Evolutionary conservation across 2,888 invertebrate genomes (phyloP).

Genomic region (Mesorhabditis belari): DNA sequence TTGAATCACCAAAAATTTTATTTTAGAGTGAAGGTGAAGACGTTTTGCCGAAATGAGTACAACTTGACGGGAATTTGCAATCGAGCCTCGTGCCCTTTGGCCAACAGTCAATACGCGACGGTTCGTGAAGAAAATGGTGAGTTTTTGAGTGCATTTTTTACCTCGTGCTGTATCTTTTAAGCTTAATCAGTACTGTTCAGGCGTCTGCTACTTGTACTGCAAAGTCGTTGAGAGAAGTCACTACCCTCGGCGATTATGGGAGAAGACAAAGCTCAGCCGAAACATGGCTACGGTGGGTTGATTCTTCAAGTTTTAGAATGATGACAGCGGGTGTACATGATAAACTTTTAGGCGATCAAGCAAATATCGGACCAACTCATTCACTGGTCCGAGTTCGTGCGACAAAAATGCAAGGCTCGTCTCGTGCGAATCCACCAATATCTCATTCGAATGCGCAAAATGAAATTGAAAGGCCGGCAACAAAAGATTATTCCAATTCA

Average conservation of each 20-base stretch:
- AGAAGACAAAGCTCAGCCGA: constrained; percentile 72
- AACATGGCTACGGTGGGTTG: constrained; percentile 75
- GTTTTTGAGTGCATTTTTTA: too few relatives aligned
- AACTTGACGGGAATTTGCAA: constrained; percentile 93
- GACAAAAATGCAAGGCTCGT: constrained; percentile 93
- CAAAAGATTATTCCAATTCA: constrained; percentile 43
- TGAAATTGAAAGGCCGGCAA: constrained; percentile 80
- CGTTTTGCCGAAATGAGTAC: constrained; percentile 94
- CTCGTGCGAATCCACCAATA: constrained; percentile 94
- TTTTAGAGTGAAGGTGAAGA: constrained; percentile 79
- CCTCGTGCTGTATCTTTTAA: constrained; percentile 79
- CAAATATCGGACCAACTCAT: constrained; percentile 92
- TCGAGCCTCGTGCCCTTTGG: constrained; percentile 83
- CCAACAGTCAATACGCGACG: constrained; percentile 98
- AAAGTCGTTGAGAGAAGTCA: constrained; percentile 59
- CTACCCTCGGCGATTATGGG: constrained; percentile 87
- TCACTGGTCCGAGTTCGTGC: constrained; percentile 88
- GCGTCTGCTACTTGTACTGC: constrained; percentile 68
- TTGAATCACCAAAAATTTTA: background rate
- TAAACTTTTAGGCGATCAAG: constrained; percentile 68
- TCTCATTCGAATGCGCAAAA: constrained; percentile 86
- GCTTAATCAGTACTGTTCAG: constrained; percentile 92
- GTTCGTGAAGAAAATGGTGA: constrained; percentile 87
- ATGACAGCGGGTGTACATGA: constrained; percentile 93
- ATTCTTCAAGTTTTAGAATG: constrained; percentile 50